A percentile compares a stretch with the other conserved stretches of the same genome.
phyloP scores from a whole-genome alignment of 2,113 vertebrate species.

The Corythaixoides concolor region DNA sequence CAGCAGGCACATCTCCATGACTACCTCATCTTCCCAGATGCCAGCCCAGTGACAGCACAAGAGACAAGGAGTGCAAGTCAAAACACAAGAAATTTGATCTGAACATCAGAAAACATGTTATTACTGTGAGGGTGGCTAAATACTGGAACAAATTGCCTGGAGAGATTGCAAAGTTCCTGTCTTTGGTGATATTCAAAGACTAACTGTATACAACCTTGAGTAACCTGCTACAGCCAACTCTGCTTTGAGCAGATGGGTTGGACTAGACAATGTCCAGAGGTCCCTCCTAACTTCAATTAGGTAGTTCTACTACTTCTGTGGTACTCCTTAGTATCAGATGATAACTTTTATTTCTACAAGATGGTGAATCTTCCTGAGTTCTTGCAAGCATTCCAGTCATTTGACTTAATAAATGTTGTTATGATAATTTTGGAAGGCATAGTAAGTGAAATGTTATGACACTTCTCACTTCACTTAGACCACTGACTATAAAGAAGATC shows the following conservation, averaged over 20 bases:
- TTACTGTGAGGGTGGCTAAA: not conserved
- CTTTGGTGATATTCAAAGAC: not conserved
- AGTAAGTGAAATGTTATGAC: not conserved
- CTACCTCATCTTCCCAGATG: too few species aligned
- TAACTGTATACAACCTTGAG: accelerated
- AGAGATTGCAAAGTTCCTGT: not conserved
- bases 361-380: not conserved
- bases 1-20: too few species aligned
- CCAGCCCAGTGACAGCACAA: not conserved
- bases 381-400: not conserved
- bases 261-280: not conserved
- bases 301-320: not conserved
- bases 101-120: not conserved
- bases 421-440: not conserved
- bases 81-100: not conserved
- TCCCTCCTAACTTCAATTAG: not conserved
- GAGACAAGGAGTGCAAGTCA: not conserved
- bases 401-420: not conserved
- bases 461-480: not conserved
- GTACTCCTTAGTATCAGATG: not conserved
- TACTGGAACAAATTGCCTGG: not conserved
- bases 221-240: not conserved
- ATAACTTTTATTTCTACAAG: not conserved
- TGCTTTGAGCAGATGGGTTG: not conserved
- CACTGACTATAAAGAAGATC: not conserved